Evolutionary conservation across 2,113 vertebrate species (phyloP).

Genomic region (Mandrillus leucophaeus): DNA sequence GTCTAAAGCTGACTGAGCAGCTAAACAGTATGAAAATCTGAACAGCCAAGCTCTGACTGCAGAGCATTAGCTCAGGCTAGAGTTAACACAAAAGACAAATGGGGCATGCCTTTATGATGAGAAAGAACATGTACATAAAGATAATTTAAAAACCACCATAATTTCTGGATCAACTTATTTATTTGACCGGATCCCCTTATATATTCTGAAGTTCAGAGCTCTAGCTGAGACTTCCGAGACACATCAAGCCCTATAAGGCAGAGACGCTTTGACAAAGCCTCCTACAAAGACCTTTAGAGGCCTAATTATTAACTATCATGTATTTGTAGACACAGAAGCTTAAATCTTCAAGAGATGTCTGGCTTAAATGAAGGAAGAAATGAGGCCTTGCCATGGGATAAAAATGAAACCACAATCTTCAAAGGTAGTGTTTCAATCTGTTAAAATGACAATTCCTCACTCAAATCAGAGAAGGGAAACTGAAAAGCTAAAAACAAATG

Average conservation of each 20-base stretch:
- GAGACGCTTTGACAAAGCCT: neutral
- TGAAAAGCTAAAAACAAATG: neutral
- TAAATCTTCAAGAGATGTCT: conserved; percentile 31
- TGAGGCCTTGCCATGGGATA: neutral
- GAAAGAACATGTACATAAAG: neutral
- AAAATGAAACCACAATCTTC: conserved; percentile 48
- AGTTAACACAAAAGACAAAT: neutral
- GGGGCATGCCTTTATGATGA: neutral
- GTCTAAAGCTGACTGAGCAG: neutral
- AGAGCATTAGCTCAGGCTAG: neutral
- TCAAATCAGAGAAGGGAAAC: neutral
- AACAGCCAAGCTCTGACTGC: neutral
- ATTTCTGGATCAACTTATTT: conserved; percentile 1
- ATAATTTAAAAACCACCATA: neutral
- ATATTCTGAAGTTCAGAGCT: neutral
- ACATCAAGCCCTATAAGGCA: neutral
- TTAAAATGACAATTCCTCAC: conserved; percentile 14
- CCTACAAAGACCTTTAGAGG: neutral
- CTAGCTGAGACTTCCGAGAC: neutral
- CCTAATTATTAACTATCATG: neutral
- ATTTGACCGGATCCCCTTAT: neutral
- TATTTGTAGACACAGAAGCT: neutral
- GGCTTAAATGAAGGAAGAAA: conserved; percentile 55
- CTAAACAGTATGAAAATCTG: neutral
- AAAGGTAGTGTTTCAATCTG: conserved; percentile 30